Evolutionary conservation across 2,888 invertebrate genomes (phyloP), one percentile per base, ranked within the genome.

Genomic region (Sclerodermus sp.): DNA sequence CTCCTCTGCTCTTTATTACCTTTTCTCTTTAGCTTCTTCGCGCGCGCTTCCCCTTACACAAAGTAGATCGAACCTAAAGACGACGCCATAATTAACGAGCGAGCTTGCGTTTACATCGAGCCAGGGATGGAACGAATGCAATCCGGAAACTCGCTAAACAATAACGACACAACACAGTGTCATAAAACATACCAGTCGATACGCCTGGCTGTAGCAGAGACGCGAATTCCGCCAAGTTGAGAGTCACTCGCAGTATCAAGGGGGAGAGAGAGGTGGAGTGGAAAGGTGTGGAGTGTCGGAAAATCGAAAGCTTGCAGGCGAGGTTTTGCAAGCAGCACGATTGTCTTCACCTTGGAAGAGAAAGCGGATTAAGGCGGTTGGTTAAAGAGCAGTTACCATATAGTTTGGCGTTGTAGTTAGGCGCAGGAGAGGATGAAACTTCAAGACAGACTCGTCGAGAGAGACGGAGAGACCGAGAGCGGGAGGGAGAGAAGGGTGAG

Each of bases 341-440:
- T 66, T 70, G 66, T 66, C 67, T 64, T 63, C 58, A 53, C 45
- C 49, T 51, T 47, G 58, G 55, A 46, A 57, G 67, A 47, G 48
- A 69, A 68, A 73, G 65, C 66, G 67, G 68, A 72, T 71, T 70
- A 70, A 67, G 59, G 66, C 58, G 64, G 66, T 69, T 64, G 66
- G 65, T 70, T 70, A 68, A 70, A 70, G 71, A 69, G 64, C 67
- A 68, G 64, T 69, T 68, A 66, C 64, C 59, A 60, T 67, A 66
- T 47, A 64, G 58, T 65, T 61, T 51, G 62, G 55, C 52, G 54
- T 41, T 42, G 13, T 48, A 64, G 57, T 49, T 47, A 63, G 54
- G 47, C 49, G 47, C 50, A 43, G 49, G 40, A 53, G 47, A 49
- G 56, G 55, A 47, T 47, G 52, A 47, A 52, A 45, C 42, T 45